Evolutionary conservation across 2,113 vertebrate species (phyloP).

Genomic region (Theropithecus gelada): DNA sequence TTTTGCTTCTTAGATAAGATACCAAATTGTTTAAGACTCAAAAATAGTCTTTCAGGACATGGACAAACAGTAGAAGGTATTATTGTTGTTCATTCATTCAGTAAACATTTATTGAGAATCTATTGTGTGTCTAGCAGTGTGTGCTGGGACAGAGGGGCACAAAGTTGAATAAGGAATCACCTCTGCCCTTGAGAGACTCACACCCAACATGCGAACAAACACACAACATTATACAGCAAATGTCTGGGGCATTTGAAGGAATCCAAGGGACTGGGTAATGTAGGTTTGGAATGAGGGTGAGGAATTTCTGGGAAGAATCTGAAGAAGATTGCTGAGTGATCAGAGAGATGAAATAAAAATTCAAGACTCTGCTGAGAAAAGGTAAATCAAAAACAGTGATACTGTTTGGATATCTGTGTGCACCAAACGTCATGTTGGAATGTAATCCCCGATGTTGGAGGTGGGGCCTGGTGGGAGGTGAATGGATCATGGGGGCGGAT

Average conservation of each 20-base stretch:
- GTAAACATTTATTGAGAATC: background rate
- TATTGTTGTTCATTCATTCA: background rate
- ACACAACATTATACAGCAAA: background rate
- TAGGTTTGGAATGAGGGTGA: background rate
- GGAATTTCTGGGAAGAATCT: constrained; percentile 12
- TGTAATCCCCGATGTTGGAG: too few species aligned
- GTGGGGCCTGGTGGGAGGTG: too few species aligned
- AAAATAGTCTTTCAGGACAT: background rate
- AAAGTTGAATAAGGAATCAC: background rate
- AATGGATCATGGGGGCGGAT: too few species aligned
- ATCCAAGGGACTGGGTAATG: background rate
- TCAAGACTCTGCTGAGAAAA: background rate
- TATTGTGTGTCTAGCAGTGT: background rate
- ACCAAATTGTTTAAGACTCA: background rate
- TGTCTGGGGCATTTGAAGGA: background rate
- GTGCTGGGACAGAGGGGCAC: background rate
- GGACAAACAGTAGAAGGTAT: background rate
- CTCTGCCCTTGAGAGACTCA: background rate
- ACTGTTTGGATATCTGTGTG: too few species aligned
- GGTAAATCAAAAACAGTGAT: background rate
- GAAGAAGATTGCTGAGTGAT: background rate
- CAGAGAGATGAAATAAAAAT: constrained; percentile 8
- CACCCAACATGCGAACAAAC: background rate
- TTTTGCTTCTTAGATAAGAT: constrained; percentile 5
- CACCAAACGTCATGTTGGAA: too few species aligned